Evolutionary conservation across 2,888 invertebrate species (phyloP).

Genomic region (Nomada ferruginata): DNA sequence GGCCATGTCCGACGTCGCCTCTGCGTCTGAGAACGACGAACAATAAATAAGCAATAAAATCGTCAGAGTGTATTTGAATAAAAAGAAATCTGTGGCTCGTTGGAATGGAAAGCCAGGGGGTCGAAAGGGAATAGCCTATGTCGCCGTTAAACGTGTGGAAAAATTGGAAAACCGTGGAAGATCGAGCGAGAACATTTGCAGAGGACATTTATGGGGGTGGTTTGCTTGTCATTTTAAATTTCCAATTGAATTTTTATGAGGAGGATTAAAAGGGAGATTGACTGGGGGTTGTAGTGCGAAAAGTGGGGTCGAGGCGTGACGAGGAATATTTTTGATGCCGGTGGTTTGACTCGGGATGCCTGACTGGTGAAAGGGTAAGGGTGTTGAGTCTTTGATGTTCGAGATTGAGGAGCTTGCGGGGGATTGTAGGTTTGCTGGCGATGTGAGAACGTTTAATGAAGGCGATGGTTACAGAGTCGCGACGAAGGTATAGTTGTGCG

Average conservation of each 20-base stretch:
- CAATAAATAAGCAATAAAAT: constrained; percentile 13
- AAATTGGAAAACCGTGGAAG: background rate
- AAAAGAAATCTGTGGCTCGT: no score
- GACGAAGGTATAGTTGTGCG: background rate
- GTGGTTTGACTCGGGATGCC: constrained; percentile 6
- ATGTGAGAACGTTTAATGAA: background rate
- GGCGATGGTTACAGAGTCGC: background rate
- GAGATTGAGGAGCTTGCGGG: constrained; percentile 3
- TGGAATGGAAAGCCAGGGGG: no score
- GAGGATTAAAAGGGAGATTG: background rate
- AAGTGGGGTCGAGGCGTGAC: constrained; percentile 26
- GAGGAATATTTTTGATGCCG: constrained; percentile 31
- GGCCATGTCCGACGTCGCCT: constrained; percentile 39
- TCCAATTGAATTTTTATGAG: constrained; percentile 32
- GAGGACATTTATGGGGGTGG: background rate
- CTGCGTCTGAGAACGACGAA: constrained; percentile 55
- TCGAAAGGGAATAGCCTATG: background rate
- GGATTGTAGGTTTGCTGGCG: background rate
- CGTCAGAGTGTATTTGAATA: constrained; percentile 2
- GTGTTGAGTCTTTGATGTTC: constrained; percentile 22
- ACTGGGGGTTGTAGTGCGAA: background rate
- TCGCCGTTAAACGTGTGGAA: constrained; percentile 12
- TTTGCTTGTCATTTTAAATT: constrained; percentile 38
- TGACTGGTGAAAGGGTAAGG: background rate
- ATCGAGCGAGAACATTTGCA: background rate